Conservation (phyloP, 2,113 vertebrate genomes). For the Ceyx margarethae region DNA sequence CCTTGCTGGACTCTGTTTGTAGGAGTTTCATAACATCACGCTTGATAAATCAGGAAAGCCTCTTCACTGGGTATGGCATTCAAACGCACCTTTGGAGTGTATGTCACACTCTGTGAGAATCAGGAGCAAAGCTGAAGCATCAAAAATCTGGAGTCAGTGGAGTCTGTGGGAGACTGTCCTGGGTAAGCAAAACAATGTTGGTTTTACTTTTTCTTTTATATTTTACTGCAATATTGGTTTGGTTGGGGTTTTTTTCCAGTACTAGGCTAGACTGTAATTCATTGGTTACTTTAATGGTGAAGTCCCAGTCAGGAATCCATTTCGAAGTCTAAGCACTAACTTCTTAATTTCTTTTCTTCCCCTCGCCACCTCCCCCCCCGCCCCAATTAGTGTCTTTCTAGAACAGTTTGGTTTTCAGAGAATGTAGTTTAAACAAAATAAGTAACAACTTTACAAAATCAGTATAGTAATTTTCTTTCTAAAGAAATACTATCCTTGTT, state of each 20-base stretch:
- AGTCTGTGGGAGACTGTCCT: constrained; percentile 44
- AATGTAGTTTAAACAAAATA: background rate
- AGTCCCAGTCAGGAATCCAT: background rate
- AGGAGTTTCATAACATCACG: constrained; percentile 62
- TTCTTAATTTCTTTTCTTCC: too few species aligned
- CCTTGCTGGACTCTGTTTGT: background rate
- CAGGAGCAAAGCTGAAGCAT: constrained; percentile 12
- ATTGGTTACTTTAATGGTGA: background rate
- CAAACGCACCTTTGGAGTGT: constrained; percentile 75
- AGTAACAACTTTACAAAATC: background rate
- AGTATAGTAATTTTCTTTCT: background rate
- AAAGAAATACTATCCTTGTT: background rate
- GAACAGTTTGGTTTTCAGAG: background rate
- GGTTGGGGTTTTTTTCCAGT: background rate
- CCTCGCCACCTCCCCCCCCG: too few species aligned
- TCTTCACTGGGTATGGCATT: constrained; percentile 70
- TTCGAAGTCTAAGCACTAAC: background rate
- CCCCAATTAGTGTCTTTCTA: background rate
- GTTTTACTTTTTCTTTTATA: background rate
- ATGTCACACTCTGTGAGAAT: constrained; percentile 67
- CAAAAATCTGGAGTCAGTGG: constrained; percentile 68
- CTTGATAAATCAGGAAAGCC: constrained; percentile 26
- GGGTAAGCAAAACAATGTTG: constrained; percentile 54
- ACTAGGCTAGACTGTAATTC: background rate
- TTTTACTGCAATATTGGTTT: background rate